Conservation (phyloP, 64 coral and sea anemone genomes). For the Dendronephthya gigantea region DNA sequence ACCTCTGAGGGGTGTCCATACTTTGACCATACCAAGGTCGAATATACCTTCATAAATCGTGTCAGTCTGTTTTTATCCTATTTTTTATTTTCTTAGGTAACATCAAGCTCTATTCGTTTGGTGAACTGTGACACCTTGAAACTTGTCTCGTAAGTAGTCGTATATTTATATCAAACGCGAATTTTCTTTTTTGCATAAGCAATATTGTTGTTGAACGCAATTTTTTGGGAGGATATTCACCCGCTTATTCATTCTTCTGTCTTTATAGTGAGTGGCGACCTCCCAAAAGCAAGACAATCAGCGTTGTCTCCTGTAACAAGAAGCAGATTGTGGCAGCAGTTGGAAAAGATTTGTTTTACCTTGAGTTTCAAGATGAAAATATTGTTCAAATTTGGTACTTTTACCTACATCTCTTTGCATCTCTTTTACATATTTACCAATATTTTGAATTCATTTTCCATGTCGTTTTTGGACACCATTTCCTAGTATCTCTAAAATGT, state of each 20-base stretch:
- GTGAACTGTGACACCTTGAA: conserved; percentile 64
- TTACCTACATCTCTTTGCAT: background rate
- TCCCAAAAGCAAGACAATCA: conserved; percentile 72
- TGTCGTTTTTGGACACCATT: too few relatives aligned
- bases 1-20: too few relatives aligned
- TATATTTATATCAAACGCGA: background rate
- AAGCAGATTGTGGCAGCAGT: conserved; percentile 77
- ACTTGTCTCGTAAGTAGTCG: conserved; percentile 55
- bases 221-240: too few relatives aligned
- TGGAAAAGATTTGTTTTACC: conserved; percentile 67
- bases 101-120: conserved; percentile 66
- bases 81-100: conserved; percentile 45
- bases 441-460: too few relatives aligned
- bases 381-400: conserved; percentile 62
- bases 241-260: too few relatives aligned
- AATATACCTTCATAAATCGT: too few relatives aligned
- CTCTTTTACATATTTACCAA: too few relatives aligned
- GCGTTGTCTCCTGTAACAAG: conserved; percentile 70
- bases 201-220: too few relatives aligned
- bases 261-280: conserved; percentile 80
- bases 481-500: too few relatives aligned
- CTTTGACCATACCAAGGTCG: too few relatives aligned
- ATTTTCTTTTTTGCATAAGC: background rate
- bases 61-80: too few relatives aligned
- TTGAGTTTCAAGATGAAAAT: conserved; percentile 48